Conservation (phyloP, 2,888 invertebrate species). For the Panorpa germanica region DNA sequence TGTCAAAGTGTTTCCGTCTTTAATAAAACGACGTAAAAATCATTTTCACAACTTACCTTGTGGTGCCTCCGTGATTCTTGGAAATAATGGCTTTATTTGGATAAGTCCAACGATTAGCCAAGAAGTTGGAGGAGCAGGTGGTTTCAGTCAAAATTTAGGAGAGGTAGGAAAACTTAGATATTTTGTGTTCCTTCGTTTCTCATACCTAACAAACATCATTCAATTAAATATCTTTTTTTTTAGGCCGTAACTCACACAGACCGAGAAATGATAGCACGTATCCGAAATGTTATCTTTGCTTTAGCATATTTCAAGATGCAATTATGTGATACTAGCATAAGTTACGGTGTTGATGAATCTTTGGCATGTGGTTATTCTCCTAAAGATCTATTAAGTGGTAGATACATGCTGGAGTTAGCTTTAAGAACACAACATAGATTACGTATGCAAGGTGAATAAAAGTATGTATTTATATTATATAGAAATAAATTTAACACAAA, state of each 20-base stretch:
- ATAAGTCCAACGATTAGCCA: slow-evolving; percentile 52
- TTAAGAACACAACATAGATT: slow-evolving; percentile 59
- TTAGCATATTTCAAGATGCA: slow-evolving; percentile 75
- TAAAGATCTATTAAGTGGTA: slow-evolving; percentile 61
- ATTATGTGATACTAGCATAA: slow-evolving; percentile 81
- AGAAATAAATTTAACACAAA: too few species aligned
- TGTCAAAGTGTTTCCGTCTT: slow-evolving; percentile 76
- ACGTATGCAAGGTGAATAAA: slow-evolving; percentile 23
- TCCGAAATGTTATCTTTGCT: slow-evolving; percentile 78
- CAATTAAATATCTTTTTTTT: slow-evolving; percentile 13
- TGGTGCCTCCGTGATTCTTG: slow-evolving; percentile 83
- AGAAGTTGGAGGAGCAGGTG: slow-evolving; percentile 41
- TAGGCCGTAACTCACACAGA: slow-evolving; percentile 51
- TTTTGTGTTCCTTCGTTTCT: neutral
- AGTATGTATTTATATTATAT: too few species aligned
- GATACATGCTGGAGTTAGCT: slow-evolving; percentile 69
- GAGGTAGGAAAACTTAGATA: slow-evolving; percentile 22
- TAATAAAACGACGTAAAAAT: slow-evolving; percentile 83
- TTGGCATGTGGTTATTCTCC: slow-evolving; percentile 55
- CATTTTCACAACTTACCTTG: slow-evolving; percentile 89
- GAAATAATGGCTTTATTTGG: slow-evolving; percentile 95
- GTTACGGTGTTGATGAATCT: slow-evolving; percentile 82
- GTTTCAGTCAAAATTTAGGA: slow-evolving; percentile 58
- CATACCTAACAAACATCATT: slow-evolving; percentile 2
- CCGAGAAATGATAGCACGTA: slow-evolving; percentile 70